A percentile compares a stretch with the other conserved stretches of the same genome.
Conservation (phyloP, 2,113 vertebrate species). For the Phoenicopterus ruber region DNA sequence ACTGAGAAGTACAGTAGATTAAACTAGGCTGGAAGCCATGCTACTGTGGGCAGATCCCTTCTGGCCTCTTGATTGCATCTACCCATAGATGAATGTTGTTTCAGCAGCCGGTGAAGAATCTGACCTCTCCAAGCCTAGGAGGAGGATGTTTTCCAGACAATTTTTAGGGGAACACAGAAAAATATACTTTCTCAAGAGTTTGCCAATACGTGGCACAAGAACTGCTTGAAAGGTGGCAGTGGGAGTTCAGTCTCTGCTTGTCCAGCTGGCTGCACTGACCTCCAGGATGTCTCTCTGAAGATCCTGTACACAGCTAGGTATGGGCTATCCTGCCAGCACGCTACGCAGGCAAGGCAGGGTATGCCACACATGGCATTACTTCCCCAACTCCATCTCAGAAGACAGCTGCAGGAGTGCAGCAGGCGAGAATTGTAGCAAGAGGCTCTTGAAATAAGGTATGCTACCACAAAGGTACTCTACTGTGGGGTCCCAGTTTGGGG, state of each 20-base stretch:
- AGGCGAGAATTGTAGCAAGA: not conserved
- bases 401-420: not conserved
- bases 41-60: not conserved
- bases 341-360: not conserved
- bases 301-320: not conserved
- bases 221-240: not conserved
- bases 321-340: not conserved
- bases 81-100: not conserved
- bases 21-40: not conserved
- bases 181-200: not conserved
- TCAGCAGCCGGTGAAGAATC: not conserved
- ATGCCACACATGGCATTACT: fast-evolving
- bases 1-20: not conserved
- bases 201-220: not conserved
- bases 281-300: not conserved
- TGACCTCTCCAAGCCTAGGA: not conserved
- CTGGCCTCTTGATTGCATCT: not conserved
- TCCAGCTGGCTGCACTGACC: not conserved
- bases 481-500: not conserved
- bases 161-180: not conserved
- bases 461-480: not conserved
- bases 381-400: not conserved
- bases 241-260: not conserved
- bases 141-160: not conserved
- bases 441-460: not conserved